These are phyloP conservation scores for Cremastinae sp. DNA, from an alignment of 2,888 invertebrate species.

Conservation along the genomic window DNA sequence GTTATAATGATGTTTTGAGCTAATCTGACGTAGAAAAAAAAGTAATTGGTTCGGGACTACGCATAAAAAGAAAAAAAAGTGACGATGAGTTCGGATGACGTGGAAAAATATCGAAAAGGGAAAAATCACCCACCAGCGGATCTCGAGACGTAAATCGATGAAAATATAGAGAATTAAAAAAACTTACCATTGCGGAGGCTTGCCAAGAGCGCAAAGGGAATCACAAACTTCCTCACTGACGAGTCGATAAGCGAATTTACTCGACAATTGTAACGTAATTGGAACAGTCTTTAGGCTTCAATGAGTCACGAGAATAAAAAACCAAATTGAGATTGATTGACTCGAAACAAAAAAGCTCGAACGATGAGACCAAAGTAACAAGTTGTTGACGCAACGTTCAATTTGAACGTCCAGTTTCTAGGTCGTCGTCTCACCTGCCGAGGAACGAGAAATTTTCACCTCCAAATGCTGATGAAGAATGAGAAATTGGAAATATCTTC, in stretches of 20 bases:
- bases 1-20: conserved; percentile 26
- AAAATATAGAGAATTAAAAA: conserved; percentile 6
- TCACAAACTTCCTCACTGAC: conserved; percentile 20
- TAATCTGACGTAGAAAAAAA: not conserved
- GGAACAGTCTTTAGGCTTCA: conserved; percentile 19
- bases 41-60: no score
- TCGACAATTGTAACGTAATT: conserved; percentile 18
- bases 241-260: conserved; percentile 44
- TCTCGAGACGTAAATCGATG: conserved; percentile 15
- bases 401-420: not conserved
- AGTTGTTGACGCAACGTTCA: not conserved
- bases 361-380: conserved; percentile 4
- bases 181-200: conserved; percentile 53
- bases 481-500: conserved; percentile 19
- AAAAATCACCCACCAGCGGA: conserved; percentile 5
- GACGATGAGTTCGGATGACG: not conserved
- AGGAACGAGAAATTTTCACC: conserved; percentile 54
- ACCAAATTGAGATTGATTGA: conserved; percentile 14
- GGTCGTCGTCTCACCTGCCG: conserved; percentile 54
- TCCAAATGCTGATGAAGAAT: conserved; percentile 63
- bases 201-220: conserved; percentile 29
- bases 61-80: no score
- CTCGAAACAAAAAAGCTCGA: not conserved
- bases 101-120: not conserved
- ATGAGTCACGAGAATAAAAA: conserved; percentile 17